Conservation (phyloP, 2,888 invertebrate species). For the Cerceris rybyensis region DNA sequence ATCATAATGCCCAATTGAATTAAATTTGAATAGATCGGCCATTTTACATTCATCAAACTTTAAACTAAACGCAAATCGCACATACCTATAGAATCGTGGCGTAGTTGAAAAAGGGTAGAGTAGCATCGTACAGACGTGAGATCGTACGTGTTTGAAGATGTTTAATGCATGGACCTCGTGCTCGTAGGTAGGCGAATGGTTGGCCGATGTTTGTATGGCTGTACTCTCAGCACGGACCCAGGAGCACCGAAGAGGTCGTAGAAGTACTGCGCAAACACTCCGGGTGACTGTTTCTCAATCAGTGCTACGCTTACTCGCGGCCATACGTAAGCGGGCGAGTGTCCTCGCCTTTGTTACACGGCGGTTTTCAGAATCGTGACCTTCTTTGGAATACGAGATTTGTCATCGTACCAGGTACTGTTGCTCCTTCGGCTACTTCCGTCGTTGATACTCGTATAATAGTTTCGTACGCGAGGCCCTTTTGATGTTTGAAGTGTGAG, state of each 20-base stretch:
- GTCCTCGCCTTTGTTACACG: slow-evolving; percentile 31
- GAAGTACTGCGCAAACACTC: slow-evolving; percentile 75
- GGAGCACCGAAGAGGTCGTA: slow-evolving; percentile 58
- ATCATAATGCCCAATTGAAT: slow-evolving; percentile 17
- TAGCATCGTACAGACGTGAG: slow-evolving; percentile 13
- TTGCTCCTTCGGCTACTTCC: not conserved
- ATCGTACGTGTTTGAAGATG: slow-evolving; percentile 53
- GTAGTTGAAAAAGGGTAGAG: not conserved
- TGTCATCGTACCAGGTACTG: slow-evolving; percentile 32
- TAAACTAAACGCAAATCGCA: slow-evolving; percentile 14
- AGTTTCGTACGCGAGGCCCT: not conserved
- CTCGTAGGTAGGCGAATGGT: slow-evolving; percentile 56
- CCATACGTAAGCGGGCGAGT: slow-evolving; percentile 7
- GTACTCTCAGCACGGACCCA: slow-evolving; percentile 47
- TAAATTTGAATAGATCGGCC: slow-evolving; percentile 13
- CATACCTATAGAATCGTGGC: not conserved
- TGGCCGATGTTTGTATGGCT: slow-evolving; percentile 54
- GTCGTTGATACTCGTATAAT: not conserved
- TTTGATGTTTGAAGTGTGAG: not conserved
- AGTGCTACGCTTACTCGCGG: slow-evolving; percentile 41
- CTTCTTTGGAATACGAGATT: slow-evolving; percentile 26
- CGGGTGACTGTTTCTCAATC: slow-evolving; percentile 70
- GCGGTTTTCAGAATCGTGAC: slow-evolving; percentile 31
- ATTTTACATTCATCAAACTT: slow-evolving; percentile 13
- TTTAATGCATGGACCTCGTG: slow-evolving; percentile 62